Evolutionary conservation across 2,888 invertebrate genomes (phyloP), one percentile per base, ranked within the genome.

Genomic region (Sminthurinus aureus): DNA sequence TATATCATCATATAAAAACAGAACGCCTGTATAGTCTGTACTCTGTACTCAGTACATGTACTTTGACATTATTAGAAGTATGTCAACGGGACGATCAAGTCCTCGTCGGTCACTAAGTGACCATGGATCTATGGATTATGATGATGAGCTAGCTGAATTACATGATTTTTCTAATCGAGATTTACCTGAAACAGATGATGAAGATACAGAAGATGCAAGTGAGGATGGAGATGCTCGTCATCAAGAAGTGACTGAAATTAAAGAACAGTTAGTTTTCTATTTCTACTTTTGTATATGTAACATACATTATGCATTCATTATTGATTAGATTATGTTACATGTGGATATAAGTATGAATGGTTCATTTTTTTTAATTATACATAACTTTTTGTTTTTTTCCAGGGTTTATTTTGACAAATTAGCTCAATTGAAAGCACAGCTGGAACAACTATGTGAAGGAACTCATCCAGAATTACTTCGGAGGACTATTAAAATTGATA

Each of bases 151-250:
- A 18, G 81, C 78, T 2, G 79, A 83, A 58, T 79, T 85, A 9
- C 83, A 83, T 79, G 78, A 79, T 22, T 80, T 58, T 58, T 83
- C 82, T 8, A 81, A 78, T 50, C 66, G 83, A 18, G 81, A 83
- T 50, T 38, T 80, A 58, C 64, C 75, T n/a, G 84, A 86, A 22
- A 85, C 84, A 38, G 71, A 71, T 24, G 87, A 87, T 81, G 87
- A 87, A 95, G 98, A 98, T 90, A 98, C 98, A 0, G 98, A 98
- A 91, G 98, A 98, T 92, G 98, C 98, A 0, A 97, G 97, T 91
- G 98, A 98, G 91, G 87, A 87, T 82, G 88, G 88, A 0, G 87
- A 86, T 20, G 77, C 77, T 13, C 24, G 80, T 66, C 58, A 76
- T 0, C 66, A 20, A 80, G 91, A 91, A 84, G 95, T 94, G 58